These are phyloP conservation scores for Lepeophtheirus salmonis DNA, from an alignment of 1,140 invertebrate species.

Conservation along the genomic window DNA sequence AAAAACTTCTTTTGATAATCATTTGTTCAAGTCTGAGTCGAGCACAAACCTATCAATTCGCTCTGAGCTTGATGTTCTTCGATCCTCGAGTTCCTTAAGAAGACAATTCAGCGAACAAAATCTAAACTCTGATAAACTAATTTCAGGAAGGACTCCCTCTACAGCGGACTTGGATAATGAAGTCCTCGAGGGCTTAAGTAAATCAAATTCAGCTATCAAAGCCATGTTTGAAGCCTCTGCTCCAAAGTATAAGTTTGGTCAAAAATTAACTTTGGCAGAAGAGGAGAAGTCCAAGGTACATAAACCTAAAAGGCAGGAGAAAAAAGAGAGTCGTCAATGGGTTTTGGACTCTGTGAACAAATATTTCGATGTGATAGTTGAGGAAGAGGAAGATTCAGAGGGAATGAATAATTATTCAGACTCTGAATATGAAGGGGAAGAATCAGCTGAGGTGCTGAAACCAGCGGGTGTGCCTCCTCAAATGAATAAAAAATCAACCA, in stretches of 20 bases:
- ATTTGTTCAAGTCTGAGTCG: neutral
- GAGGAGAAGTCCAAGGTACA: neutral
- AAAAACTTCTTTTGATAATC: neutral
- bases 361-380: slow-evolving; percentile 8
- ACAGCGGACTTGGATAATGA: neutral
- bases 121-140: neutral
- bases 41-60: neutral
- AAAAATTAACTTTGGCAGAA: neutral
- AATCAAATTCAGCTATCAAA: neutral
- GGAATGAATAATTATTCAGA: neutral
- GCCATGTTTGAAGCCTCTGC: slow-evolving; percentile 11
- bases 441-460: too few species aligned
- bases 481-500: neutral
- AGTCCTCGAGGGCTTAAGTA: neutral
- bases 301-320: neutral
- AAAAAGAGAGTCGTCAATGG: neutral
- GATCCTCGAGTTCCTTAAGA: neutral
- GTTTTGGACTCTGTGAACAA: slow-evolving; percentile 7
- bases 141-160: neutral
- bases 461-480: too few species aligned
- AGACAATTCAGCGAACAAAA: neutral
- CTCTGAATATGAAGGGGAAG: neutral
- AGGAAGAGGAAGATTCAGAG: slow-evolving; percentile 4
- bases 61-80: neutral
- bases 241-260: slow-evolving; percentile 7